A percentile compares a stretch with the other conserved stretches of the same genome.
phyloP scores from a whole-genome alignment of 2,888 invertebrate genomes.

The Harpagoxenus sublaevis region DNA sequence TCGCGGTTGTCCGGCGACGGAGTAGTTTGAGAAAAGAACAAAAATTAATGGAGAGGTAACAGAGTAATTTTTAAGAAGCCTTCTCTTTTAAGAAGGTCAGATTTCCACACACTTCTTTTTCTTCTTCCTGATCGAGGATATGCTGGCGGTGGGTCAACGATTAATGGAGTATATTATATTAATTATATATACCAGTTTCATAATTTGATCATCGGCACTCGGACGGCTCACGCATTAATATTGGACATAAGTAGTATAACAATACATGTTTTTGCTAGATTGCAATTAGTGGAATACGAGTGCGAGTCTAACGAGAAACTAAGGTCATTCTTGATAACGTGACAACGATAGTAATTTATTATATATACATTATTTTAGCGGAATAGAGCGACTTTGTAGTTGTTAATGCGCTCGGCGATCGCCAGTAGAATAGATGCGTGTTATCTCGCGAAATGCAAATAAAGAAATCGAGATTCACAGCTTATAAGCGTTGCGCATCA shows the following conservation, averaged over 20 bases:
- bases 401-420: background rate
- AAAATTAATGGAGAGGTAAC: background rate
- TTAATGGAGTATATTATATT: background rate
- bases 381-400: background rate
- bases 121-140: background rate
- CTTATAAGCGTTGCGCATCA: slow-evolving; percentile 97
- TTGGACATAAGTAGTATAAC: background rate
- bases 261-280: background rate
- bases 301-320: slow-evolving; percentile 34
- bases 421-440: background rate
- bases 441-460: background rate
- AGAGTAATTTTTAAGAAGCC: slow-evolving; percentile 8
- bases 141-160: background rate
- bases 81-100: background rate
- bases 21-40: background rate
- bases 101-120: background rate
- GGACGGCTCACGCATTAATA: background rate
- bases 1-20: background rate
- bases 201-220: background rate
- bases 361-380: background rate
- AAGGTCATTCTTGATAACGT: slow-evolving; percentile 24
- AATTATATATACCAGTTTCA: background rate
- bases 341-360: slow-evolving; percentile 17
- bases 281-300: slow-evolving; percentile 13
- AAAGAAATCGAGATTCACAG: slow-evolving; percentile 87